A percentile compares a stretch with the other conserved stretches of the same genome.
These are phyloP conservation scores for Ichneumoninae sp. DNA, from an alignment of 2,888 invertebrate genomes.

Conservation along the genomic window DNA sequence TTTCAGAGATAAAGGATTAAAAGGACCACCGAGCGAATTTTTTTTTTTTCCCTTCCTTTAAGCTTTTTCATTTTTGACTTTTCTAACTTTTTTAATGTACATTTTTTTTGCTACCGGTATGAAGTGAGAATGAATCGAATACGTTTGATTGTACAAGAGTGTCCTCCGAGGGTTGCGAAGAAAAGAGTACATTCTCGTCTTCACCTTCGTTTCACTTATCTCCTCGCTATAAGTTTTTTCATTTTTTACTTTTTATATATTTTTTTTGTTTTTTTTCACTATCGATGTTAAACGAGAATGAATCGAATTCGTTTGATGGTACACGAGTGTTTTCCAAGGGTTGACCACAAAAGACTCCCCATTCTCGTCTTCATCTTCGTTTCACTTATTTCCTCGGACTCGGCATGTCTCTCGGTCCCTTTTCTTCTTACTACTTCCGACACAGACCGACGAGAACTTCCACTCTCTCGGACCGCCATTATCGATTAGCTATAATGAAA, in stretches of 20 bases:
- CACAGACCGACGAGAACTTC: constrained; percentile 18
- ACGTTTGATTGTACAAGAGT: constrained; percentile 49
- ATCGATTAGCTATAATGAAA: constrained; percentile 62
- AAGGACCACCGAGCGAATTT: constrained; percentile 11
- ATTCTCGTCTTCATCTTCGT: constrained; percentile 56
- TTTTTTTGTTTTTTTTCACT: neutral
- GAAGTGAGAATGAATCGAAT: constrained; percentile 48
- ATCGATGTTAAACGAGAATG: constrained; percentile 15
- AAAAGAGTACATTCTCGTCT: constrained; percentile 45
- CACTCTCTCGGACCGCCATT: constrained; percentile 43
- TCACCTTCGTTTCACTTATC: constrained; percentile 60
- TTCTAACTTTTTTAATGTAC: neutral
- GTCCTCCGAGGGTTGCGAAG: neutral
- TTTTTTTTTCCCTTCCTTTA: constrained; percentile 4
- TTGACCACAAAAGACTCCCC: constrained; percentile 22
- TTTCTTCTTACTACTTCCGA: neutral
- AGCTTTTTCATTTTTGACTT: neutral
- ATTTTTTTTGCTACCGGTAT: neutral
- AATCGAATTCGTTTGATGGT: constrained; percentile 47
- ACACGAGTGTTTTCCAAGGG: constrained; percentile 27
- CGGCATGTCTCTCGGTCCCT: neutral
- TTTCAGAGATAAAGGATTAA: constrained; percentile 25
- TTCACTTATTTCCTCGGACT: constrained; percentile 50
- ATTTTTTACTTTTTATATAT: neutral
- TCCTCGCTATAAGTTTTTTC: neutral